Conservation (phyloP, 30 jellyfish, hydroid and myxozoan genomes). For the Aurelia aurita complex sp. Pacific region DNA sequence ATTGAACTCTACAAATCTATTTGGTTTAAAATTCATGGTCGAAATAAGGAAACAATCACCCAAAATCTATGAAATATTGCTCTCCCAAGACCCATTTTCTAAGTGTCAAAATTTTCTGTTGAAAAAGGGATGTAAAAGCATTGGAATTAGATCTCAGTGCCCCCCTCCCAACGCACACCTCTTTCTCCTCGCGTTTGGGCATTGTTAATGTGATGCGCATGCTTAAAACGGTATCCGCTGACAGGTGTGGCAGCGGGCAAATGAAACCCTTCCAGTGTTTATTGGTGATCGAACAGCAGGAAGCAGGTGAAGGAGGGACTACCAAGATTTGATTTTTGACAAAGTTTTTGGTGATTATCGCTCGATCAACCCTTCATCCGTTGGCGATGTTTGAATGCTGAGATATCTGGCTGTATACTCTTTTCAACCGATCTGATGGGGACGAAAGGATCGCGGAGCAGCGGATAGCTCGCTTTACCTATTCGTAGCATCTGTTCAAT, state of each 20-base stretch:
- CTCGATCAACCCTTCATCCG: constrained; percentile 1
- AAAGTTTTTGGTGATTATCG: no score
- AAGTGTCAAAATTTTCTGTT: no score
- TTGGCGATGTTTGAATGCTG: background rate
- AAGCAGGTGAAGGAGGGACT: constrained; percentile 40
- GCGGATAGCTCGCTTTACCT: background rate
- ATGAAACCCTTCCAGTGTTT: constrained; percentile 10
- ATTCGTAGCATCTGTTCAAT: constrained; percentile 55
- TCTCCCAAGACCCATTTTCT: no score
- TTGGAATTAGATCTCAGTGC: no score
- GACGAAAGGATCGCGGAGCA: constrained; percentile 17
- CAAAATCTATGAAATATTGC: no score
- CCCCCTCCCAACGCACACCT: no score
- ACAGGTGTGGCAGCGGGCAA: constrained; percentile 14
- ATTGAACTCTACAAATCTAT: no score
- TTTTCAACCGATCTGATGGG: background rate
- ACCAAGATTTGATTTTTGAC: background rate
- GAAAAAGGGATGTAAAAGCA: no score
- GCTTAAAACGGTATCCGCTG: constrained; percentile 40
- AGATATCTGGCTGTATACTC: constrained; percentile 2
- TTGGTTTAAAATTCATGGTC: no score
- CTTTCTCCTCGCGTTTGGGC: no score
- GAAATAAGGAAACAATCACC: no score
- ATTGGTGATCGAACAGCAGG: constrained; percentile 45
- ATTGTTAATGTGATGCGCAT: constrained; percentile 11